Percentiles rank a stretch among this genome's conserved stretches.
Evolutionary conservation across 2,113 vertebrate species (phyloP).

Genomic region (Anolis sagrei): DNA sequence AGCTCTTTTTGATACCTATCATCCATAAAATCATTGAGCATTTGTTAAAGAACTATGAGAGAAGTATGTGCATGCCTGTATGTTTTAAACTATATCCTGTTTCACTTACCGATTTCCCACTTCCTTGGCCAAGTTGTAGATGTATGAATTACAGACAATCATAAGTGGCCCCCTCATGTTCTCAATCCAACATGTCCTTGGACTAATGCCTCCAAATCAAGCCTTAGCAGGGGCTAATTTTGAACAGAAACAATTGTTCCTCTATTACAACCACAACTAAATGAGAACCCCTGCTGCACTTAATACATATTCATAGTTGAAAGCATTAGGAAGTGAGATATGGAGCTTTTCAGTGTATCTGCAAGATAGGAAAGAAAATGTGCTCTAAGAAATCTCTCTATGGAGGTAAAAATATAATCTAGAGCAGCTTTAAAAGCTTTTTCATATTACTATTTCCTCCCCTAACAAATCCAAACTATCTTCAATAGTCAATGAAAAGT

Average conservation of each 20-base stretch:
- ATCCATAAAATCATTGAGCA: not conserved
- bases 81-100: not conserved
- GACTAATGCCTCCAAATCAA: constrained; percentile 7
- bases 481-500: constrained; percentile 16
- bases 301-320: constrained; percentile 38
- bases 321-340: constrained; percentile 32
- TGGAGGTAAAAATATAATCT: not conserved
- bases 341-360: constrained; percentile 21
- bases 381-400: constrained; percentile 22
- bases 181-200: not conserved
- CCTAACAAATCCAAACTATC: not conserved
- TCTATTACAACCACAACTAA: constrained; percentile 12
- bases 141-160: not conserved
- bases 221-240: not conserved
- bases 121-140: not conserved
- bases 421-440: not conserved
- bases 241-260: not conserved
- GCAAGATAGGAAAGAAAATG: constrained; percentile 28
- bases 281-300: constrained; percentile 25
- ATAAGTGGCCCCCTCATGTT: not conserved
- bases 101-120: not conserved
- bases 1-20: not conserved
- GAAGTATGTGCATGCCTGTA: not conserved
- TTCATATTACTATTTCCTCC: not conserved
- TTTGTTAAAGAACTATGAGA: not conserved